A percentile compares a stretch with the other conserved stretches of the same genome.
Evolutionary conservation across 1,140 invertebrate species (phyloP).

Genomic region (Dendrolimus punctatus): DNA sequence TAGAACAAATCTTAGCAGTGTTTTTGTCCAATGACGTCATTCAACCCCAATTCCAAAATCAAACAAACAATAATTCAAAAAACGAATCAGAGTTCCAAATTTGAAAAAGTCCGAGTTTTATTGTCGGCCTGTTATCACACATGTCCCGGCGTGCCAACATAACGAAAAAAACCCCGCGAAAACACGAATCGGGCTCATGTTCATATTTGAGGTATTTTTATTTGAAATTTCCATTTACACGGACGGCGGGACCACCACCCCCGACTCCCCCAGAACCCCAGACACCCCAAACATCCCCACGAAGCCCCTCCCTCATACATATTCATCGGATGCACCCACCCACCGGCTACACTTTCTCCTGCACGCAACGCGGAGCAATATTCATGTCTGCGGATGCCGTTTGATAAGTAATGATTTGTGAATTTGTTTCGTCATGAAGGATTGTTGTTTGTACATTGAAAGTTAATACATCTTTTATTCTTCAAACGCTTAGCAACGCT

Average conservation of each 20-base stretch:
- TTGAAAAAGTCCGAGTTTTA: slow-evolving; percentile 4
- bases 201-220: slow-evolving; percentile 69
- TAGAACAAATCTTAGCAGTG: too few species aligned
- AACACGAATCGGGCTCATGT: slow-evolving; percentile 65
- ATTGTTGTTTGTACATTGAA: too few species aligned
- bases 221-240: slow-evolving; percentile 70
- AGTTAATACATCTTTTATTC: too few species aligned
- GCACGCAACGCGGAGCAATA: slow-evolving; percentile 7
- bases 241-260: slow-evolving; percentile 15
- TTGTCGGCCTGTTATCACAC: slow-evolving; percentile 38
- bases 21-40: too few species aligned
- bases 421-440: too few species aligned
- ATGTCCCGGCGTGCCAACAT: slow-evolving; percentile 19
- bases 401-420: too few species aligned
- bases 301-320: slow-evolving; percentile 59
- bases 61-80: slow-evolving; percentile 11
- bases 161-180: slow-evolving; percentile 39
- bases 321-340: slow-evolving; percentile 69
- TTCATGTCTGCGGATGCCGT: slow-evolving; percentile 4
- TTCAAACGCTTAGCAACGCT: too few species aligned
- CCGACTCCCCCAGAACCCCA: too few species aligned
- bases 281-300: too few species aligned
- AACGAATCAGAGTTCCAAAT: slow-evolving; percentile 9
- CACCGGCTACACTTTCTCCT: slow-evolving; percentile 38
- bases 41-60: too few species aligned